Evolutionary conservation across 2,888 invertebrate species (phyloP), one percentile per base, ranked within the genome.

Genomic region (Helicoverpa assulta): DNA sequence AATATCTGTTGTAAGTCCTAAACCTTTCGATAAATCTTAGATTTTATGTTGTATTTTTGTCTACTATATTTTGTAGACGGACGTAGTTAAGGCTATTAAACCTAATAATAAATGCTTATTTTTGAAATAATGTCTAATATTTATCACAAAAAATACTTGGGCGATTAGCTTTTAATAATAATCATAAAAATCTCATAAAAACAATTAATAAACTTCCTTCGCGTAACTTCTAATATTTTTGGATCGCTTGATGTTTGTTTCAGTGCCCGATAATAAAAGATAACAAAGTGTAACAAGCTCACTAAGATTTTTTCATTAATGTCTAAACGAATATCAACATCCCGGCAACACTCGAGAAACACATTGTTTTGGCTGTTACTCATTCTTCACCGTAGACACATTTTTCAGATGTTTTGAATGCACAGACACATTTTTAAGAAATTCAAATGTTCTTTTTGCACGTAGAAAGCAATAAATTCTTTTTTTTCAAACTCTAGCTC

Each of bases 381-480:
- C 61, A 70, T 76, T 63, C 53, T 70, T 73, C 58, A 67, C 53
- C 40, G 72, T 56, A 58, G 51, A 74, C 66, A 71, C 64, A 73
- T 73, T 65, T 70, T 70, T 76, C 33, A 67, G 55, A 82, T 73
- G 47, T 65, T 58, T 76, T 50, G 37, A 65, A 73, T 73, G 70
- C 69, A 72, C 60, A 77, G 71, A 76, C 73, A 76, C 67, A 69
- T 73, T 66, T 72, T 80, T 74, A 64, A 60, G 53, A 71, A 67
- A 70, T 72, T 66, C 67, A 26, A 51, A 61, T 47, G 59, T 58
- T 58, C 12, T 65, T 75, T 80, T 76, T 63, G 55, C 58, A 59
- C 29, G 60, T 65, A 54, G 54, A 50, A 65, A 52, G 58, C 58
- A 21, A 66, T 76, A 69, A 66, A 76, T 77, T 76, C 19, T 6